Base-by-base conservation (phyloP, 2,113 vertebrate genomes). In the Talpa occidentalis region DNA sequence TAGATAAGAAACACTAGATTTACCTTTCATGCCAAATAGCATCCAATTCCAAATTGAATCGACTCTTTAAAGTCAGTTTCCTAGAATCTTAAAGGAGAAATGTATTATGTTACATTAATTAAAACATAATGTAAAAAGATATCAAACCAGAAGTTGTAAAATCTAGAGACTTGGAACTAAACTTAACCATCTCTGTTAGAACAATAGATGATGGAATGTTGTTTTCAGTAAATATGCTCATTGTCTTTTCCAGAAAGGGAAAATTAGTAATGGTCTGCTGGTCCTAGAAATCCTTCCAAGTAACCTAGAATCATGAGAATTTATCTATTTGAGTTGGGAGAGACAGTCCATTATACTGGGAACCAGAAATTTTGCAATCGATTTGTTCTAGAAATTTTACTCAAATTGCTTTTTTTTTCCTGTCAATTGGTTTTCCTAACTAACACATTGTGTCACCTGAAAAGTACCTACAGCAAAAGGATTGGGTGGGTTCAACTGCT, bases 81-180 rank as follows among this genome's bases (percentile, higher is more conserved):
- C 40, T 78, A 88, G 67, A 85, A 42, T 60, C 37, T 83, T 95
- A 94, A 91, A 90, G 80, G 52, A 88, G 24, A 95, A 81, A 21
- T 56, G 54, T 16, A 77, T 80, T 72, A 54, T 66, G n/a, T 85
- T 74, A 19, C 8, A 56, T 42, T 74, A 77, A 22, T n/a, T 74
- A 42, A 85, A 92, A 87, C 64, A 77, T 70, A 69, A 67, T 73
- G 82, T 47, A 78, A 72, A 28, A 72, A 88, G 21, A 73, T 66
- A 37, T 66, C 22, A 89, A 64, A 70, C 6, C 52, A 89, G 19
- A 87, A 82, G 7, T 69, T 80, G 8, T 94, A 28, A 85, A 87
- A 73, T 77, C 24, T 22, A 62, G 67, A 92, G 85, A 78, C 10
- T n/a, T 9, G 4, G 35, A 19, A 32, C n/a, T 85, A 14, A 47